Percentiles rank a stretch among this genome's conserved stretches.
Evolutionary conservation across 2,797 vertebrate genomes (phyloP).

Genomic region (Anguilla marmorata): DNA sequence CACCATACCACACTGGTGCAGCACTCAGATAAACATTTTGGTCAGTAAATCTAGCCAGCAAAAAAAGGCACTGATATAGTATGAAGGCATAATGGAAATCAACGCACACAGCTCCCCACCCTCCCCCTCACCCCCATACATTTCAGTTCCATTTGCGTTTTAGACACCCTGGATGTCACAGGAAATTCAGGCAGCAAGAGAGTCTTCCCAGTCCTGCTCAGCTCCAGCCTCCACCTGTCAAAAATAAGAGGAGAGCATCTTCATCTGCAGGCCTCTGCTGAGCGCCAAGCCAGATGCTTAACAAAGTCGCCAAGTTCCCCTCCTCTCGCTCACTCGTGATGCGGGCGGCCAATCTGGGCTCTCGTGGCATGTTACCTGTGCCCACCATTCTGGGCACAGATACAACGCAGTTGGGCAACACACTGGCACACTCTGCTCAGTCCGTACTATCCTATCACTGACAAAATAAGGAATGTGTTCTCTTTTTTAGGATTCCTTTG

Average conservation of each 20-base stretch:
- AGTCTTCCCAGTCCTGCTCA: background rate
- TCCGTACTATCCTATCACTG: constrained; percentile 20
- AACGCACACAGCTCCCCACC: background rate
- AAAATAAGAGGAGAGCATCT: background rate
- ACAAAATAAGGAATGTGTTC: constrained; percentile 12
- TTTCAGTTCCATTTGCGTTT: background rate
- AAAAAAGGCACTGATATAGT: background rate
- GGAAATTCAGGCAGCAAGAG: constrained; percentile 23
- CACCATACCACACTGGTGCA: background rate
- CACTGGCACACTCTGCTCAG: constrained; percentile 28
- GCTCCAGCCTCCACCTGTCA: background rate
- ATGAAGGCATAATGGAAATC: background rate
- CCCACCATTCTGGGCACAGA: constrained; percentile 37
- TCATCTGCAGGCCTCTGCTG: background rate
- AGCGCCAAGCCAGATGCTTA: constrained; percentile 26
- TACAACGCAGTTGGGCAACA: constrained; percentile 32
- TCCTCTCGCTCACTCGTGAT: constrained; percentile 54
- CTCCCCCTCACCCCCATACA: background rate
- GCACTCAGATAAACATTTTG: background rate
- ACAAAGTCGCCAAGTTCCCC: constrained; percentile 37
- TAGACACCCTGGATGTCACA: background rate
- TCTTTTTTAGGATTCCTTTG: constrained; percentile 20
- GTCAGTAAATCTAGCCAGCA: background rate
- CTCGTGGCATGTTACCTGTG: constrained; percentile 44
- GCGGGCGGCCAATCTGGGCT: constrained; percentile 53